These are phyloP conservation scores for Dendrocincla tyrannina DNA, from an alignment of 2,797 vertebrate species.

Conservation along the genomic window DNA sequence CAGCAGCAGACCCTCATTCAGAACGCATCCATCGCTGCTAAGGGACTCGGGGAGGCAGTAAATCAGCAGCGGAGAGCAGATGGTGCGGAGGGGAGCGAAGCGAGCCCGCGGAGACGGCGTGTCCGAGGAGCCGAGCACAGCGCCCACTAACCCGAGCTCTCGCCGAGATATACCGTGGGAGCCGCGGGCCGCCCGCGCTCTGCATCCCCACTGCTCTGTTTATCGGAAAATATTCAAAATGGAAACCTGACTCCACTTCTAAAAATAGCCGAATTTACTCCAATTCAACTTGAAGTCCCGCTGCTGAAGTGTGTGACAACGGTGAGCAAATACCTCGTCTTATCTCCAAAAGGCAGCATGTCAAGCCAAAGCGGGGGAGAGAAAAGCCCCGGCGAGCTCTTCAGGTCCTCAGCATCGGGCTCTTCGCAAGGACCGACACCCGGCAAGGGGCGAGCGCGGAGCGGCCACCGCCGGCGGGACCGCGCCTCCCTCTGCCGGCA, in stretches of 20 bases:
- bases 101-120: neutral
- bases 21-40: neutral
- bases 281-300: neutral
- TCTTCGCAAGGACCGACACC: neutral
- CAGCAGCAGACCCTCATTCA: conserved; percentile 21
- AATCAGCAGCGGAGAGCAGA: conserved; percentile 14
- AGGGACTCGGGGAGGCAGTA: neutral
- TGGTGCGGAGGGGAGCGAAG: neutral
- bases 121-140: neutral
- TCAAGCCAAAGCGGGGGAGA: neutral
- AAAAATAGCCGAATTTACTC: conserved; percentile 50
- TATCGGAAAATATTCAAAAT: conserved; percentile 42
- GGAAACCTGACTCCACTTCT: conserved; percentile 62
- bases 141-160: neutral
- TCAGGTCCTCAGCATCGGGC: neutral
- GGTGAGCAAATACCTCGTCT: conserved; percentile 71
- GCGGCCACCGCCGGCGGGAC: neutral
- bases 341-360: conserved; percentile 80
- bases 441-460: neutral
- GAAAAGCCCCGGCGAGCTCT: neutral
- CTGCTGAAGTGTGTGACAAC: neutral
- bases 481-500: neutral
- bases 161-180: neutral
- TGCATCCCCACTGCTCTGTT: conserved; percentile 51
- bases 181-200: neutral